Conservation (phyloP, 2,113 vertebrate species). For the Hylia prasina region DNA sequence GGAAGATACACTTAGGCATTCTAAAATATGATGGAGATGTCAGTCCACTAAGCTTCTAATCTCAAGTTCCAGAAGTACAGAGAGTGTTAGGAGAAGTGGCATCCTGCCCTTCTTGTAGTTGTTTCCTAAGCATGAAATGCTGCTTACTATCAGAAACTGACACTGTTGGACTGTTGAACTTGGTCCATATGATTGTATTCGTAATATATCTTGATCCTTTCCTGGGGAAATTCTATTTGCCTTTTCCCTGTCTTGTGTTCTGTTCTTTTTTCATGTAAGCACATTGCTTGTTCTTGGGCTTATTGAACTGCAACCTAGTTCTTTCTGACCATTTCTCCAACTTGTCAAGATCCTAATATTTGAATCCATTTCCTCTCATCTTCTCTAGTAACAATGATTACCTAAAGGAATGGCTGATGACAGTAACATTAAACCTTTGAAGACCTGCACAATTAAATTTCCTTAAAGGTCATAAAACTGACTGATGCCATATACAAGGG, state of each 20-base stretch:
- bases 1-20: neutral
- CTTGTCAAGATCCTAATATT: neutral
- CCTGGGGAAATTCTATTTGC: neutral
- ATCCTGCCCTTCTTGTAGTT: neutral
- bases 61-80: neutral
- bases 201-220: neutral
- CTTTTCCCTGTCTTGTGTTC: neutral
- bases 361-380: neutral
- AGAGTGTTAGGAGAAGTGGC: neutral
- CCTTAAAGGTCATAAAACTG: constrained; percentile 1
- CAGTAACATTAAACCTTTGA: neutral
- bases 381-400: neutral
- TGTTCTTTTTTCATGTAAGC: neutral
- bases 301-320: neutral
- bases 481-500: neutral
- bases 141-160: neutral
- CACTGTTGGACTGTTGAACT: neutral
- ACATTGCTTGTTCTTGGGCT: neutral
- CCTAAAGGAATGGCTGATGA: neutral
- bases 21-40: neutral
- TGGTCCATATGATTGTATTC: neutral
- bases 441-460: neutral
- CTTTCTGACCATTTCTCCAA: neutral
- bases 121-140: neutral
- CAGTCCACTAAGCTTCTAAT: neutral